phyloP scores from a whole-genome alignment of 1,140 invertebrate species.

The Drosophila nasuta region DNA sequence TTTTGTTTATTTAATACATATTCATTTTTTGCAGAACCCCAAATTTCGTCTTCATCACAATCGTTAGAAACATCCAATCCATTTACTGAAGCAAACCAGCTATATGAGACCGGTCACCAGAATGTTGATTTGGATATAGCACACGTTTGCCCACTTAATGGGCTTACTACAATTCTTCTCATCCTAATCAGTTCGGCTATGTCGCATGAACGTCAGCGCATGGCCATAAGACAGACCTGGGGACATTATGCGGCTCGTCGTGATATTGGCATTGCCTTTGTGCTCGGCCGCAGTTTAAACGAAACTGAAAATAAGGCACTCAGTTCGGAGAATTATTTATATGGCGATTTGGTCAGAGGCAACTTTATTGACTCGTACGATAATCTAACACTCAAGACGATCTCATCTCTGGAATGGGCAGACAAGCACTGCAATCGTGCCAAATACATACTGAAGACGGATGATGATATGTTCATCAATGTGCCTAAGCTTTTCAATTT shows the following conservation, averaged over 20 bases:
- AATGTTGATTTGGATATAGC: constrained; percentile 86
- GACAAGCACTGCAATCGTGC: constrained; percentile 91
- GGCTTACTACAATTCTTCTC: constrained; percentile 88
- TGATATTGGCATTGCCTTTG: constrained; percentile 91
- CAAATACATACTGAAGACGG: constrained; percentile 92
- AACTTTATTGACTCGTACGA: constrained; percentile 93
- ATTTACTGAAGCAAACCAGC: constrained; percentile 42
- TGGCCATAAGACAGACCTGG: constrained; percentile 94
- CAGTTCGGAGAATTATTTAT: constrained; percentile 88
- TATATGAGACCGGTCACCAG: constrained; percentile 89
- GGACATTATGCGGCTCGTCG: constrained; percentile 91
- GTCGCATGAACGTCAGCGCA: constrained; percentile 89
- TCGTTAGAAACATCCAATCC: constrained; percentile 60
- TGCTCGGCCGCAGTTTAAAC: constrained; percentile 88
- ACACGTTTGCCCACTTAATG: constrained; percentile 88
- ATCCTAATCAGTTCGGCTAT: constrained; percentile 93
- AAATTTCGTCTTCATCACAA: constrained; percentile 62
- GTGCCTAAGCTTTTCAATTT: constrained; percentile 90
- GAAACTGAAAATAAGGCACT: constrained; percentile 86
- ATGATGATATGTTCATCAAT: constrained; percentile 97
- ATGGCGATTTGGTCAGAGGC: constrained; percentile 91
- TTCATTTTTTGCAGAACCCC: too few species aligned
- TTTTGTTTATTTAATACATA: too few species aligned
- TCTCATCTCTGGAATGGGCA: constrained; percentile 94
- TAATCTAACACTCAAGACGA: constrained; percentile 94